These are phyloP conservation scores for Aurelia sp. DNA, from an alignment of 30 jellyfish, hydroid and myxozoan species.

Conservation along the genomic window DNA sequence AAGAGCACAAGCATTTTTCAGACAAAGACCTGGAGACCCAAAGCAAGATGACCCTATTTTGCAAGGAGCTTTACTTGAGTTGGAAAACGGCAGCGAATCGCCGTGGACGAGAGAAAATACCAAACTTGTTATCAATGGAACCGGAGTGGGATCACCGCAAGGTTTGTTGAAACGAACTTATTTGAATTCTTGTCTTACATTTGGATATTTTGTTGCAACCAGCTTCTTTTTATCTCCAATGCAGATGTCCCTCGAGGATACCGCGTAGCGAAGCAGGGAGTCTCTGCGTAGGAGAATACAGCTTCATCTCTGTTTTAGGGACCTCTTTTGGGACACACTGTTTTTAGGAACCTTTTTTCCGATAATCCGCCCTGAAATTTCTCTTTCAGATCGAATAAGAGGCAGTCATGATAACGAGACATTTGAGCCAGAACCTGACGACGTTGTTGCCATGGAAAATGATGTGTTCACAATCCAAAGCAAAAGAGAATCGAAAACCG, in stretches of 20 bases:
- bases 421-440: conserved; percentile 26
- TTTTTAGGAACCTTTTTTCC: no score
- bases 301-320: no score
- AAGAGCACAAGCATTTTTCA: conserved; percentile 70
- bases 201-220: no score
- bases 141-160: not conserved
- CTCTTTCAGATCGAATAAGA: not conserved
- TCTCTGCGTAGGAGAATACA: no score
- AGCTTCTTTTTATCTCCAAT: no score
- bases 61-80: conserved; percentile 10
- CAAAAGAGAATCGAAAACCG: not conserved
- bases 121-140: not conserved
- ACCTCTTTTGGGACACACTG: no score
- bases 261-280: no score
- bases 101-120: conserved; percentile 3
- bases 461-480: not conserved
- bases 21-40: conserved; percentile 77
- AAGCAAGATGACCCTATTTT: conserved; percentile 43
- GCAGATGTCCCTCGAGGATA: no score
- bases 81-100: not conserved
- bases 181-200: no score
- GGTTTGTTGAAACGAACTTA: not conserved
- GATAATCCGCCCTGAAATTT: not conserved
- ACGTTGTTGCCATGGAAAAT: conserved; percentile 5
- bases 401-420: conserved; percentile 47